Evolutionary conservation across 2,888 invertebrate species (phyloP), one percentile per base, ranked within the genome.

Genomic region (Eumerus sabulonum): DNA sequence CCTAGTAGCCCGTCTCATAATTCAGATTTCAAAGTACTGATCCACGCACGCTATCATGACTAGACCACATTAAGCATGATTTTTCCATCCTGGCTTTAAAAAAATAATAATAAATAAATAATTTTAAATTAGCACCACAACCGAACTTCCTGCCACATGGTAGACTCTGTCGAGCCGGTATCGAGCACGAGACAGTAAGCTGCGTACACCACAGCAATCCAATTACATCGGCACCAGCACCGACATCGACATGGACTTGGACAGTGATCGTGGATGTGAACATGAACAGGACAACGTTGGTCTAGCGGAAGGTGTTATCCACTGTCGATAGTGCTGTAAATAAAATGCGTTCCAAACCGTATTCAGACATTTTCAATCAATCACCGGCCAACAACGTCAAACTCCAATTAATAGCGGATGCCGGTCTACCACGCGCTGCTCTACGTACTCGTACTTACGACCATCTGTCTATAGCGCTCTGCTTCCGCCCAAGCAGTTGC

Each of bases 281-380:
- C 27, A 27, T 27, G 27, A 7, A 27, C 27, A 27, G 27, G 27
- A 27, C 27, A 27, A 67, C n/a, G 9, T 72, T 72, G 72, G 76
- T 72, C 67, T 51, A 36, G 67, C 48, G 62, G 62, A 76, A 76
- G 76, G 71, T 76, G 76, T 56, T 77, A 72, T 67, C 67, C 63
- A 27, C 27, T 27, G 63, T 74, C 74, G 79, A 71, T 79, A 64
- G 70, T 74, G 60, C 64, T 73, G 73, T 79, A 74, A 74, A 74
- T 79, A 70, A 79, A 79, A 79, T 74, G 70, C 74, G 68, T 79
- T 64, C 50, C 64, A 74, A 74, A 70, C 73, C 74, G 74, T 79
- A 70, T 79, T 79, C 79, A 79, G 79, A 74, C 79, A 79, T 74
- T 79, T 79, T 79, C 79, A 79, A 79, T 79, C 79, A 79, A 79